phyloP scores from a whole-genome alignment of 2,888 invertebrate species.

The Siphlonurus alternatus region DNA sequence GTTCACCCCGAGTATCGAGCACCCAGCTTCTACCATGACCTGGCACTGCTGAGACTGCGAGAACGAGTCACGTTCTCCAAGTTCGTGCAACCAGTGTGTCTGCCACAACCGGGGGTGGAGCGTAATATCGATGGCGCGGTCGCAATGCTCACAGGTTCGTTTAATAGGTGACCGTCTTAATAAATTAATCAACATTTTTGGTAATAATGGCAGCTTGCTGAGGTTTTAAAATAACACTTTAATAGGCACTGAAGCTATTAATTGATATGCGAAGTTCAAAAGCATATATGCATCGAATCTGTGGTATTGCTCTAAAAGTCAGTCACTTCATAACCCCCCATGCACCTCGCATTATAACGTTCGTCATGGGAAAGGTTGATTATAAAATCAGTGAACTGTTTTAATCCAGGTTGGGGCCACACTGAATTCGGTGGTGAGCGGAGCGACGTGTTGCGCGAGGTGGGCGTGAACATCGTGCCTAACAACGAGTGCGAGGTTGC shows the following conservation, averaged over 20 bases:
- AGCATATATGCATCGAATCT: no score
- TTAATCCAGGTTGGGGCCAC: not conserved
- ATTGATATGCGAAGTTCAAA: no score
- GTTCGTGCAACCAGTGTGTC: constrained; percentile 57
- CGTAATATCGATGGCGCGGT: not conserved
- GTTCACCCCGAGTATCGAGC: constrained; percentile 14
- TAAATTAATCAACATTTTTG: no score
- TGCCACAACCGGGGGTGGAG: constrained; percentile 33
- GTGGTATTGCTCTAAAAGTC: no score
- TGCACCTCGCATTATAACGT: no score
- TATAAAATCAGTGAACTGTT: no score
- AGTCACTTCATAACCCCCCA: no score
- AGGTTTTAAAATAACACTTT: no score
- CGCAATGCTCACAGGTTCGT: not conserved
- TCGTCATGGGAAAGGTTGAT: no score
- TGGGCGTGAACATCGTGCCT: constrained; percentile 15
- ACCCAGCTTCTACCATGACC: constrained; percentile 15
- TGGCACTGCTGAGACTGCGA: constrained; percentile 32
- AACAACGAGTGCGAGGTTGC: constrained; percentile 14
- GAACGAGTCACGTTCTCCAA: constrained; percentile 62
- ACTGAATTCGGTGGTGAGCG: constrained; percentile 9
- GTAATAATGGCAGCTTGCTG: no score
- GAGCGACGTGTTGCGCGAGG: constrained; percentile 16
- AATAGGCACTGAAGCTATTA: no score
- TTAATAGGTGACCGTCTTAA: no score